Evolutionary conservation across 2,797 vertebrate species (phyloP), one percentile per base, ranked within the genome.

Genomic region (Characodon lateralis): DNA sequence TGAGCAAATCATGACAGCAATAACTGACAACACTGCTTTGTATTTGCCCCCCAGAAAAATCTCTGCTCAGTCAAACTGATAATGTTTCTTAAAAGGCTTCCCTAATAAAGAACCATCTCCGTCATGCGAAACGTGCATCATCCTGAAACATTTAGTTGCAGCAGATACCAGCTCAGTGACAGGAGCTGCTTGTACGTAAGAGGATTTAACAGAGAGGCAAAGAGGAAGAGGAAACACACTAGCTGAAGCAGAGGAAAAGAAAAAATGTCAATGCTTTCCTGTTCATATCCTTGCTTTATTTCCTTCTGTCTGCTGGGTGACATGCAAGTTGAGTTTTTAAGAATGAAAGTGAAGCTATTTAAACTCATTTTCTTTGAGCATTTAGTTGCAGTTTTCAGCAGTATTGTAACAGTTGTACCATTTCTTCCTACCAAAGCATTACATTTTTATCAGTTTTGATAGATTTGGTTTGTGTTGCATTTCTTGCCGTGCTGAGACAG

Each of bases 171-270:
- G 16, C 48, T 63, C 0, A 56, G 22, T 71, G n/a, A 74, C 55
- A 43, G 28, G 2, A 83, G 41, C n/a, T 46, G 39, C 61, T 69
- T 50, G 48, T 50, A 14, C 8, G 22, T 24, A 7, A 22, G 53
- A 55, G 20, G 53, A 55, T 75, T 77, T 70, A 72, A 78, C 61
- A 35, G 78, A 72, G 59, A 74, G 76, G 86, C 77, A 72, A 43
- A 73, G 18, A 83, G 74, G 68, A n/a, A 73, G 55, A 83, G 87
- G 83, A 89, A 90, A 84, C 56, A 10, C 73, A 53, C 61, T 28
- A 83, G 74, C 79, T 69, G 63, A 72, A 3, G 41, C 48, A 78
- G 75, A 88, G 87, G 84, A 87, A 91, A 85, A 78, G 55, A 74
- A 77, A 77, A 73, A 2, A 0, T 73, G 76, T 53, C 71, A 48